Percentiles rank a stretch among this genome's conserved stretches.
Evolutionary conservation across 2,797 vertebrate species (phyloP).

Genomic region (Hapalemur alaotrensis): DNA sequence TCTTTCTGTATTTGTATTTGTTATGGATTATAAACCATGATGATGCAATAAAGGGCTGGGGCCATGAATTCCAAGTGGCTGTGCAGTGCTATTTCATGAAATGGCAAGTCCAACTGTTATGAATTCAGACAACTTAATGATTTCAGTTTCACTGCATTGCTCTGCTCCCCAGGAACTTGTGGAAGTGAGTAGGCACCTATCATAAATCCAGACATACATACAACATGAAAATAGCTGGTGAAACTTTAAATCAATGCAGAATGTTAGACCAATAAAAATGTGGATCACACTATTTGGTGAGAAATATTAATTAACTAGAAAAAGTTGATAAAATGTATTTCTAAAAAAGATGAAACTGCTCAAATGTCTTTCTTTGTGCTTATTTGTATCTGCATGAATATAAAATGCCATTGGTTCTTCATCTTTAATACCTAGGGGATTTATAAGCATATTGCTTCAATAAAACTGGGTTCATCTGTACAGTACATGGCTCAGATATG

Average conservation of each 20-base stretch:
- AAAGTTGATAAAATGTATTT: slow-evolving; percentile 80
- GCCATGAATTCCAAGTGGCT: slow-evolving; percentile 79
- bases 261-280: slow-evolving; percentile 73
- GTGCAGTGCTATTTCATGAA: slow-evolving; percentile 74
- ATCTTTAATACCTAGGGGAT: slow-evolving; percentile 85
- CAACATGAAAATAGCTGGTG: slow-evolving; percentile 59
- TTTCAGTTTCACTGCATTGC: slow-evolving; percentile 73
- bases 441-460: slow-evolving; percentile 87
- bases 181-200: slow-evolving; percentile 53
- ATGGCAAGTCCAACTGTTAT: slow-evolving; percentile 62
- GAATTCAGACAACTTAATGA: slow-evolving; percentile 76
- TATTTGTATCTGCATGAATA: slow-evolving; percentile 78
- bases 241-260: slow-evolving; percentile 60
- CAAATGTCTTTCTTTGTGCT: slow-evolving; percentile 60
- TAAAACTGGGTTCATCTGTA: slow-evolving; percentile 88
- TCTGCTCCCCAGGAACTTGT: slow-evolving; percentile 75
- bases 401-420: slow-evolving; percentile 80
- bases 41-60: slow-evolving; percentile 74
- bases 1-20: slow-evolving; percentile 81
- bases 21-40: slow-evolving; percentile 81
- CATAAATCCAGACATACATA: slow-evolving; percentile 72
- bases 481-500: slow-evolving; percentile 86
- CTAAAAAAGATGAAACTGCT: slow-evolving; percentile 69
- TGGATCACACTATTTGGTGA: slow-evolving; percentile 64
- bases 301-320: slow-evolving; percentile 78